phyloP scores from a whole-genome alignment of 2,113 vertebrate genomes.

The Taurulus bubalis region DNA sequence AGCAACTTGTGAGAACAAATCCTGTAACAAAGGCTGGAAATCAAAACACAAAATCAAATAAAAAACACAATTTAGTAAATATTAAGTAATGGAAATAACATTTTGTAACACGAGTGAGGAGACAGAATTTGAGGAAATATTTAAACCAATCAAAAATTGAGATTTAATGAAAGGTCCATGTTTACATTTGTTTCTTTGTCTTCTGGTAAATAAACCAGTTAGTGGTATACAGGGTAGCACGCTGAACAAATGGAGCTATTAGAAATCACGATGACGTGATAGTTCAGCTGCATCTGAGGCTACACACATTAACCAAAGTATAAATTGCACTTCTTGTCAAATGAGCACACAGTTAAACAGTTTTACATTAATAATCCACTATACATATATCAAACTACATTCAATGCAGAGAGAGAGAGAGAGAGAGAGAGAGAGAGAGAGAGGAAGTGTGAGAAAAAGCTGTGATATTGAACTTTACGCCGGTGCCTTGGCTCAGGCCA shows the following conservation, averaged over 20 bases:
- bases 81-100: slow-evolving; percentile 55
- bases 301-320: slow-evolving; percentile 75
- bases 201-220: slow-evolving; percentile 59
- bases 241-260: slow-evolving; percentile 62
- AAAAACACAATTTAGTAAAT: slow-evolving; percentile 40
- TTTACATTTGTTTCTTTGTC: slow-evolving; percentile 46
- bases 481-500: slow-evolving; percentile 50
- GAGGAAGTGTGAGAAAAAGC: slow-evolving; percentile 58
- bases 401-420: slow-evolving; percentile 79
- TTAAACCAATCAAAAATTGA: slow-evolving; percentile 41
- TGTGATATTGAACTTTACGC: slow-evolving; percentile 28
- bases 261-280: slow-evolving; percentile 53
- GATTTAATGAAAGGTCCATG: slow-evolving; percentile 44
- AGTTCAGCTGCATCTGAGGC: slow-evolving; percentile 72
- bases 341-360: slow-evolving; percentile 78
- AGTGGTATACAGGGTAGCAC: slow-evolving; percentile 73
- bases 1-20: slow-evolving; percentile 69
- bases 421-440: slow-evolving; percentile 29
- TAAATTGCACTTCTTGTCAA: slow-evolving; percentile 84
- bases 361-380: slow-evolving; percentile 80
- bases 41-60: slow-evolving; percentile 39
- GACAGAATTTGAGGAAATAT: slow-evolving; percentile 37
- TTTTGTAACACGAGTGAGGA: slow-evolving; percentile 38
- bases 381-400: slow-evolving; percentile 86
- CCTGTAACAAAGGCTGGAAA: slow-evolving; percentile 58